These are phyloP conservation scores for Caenorhabditis remanei DNA, from an alignment of 1,140 invertebrate species.

Conservation along the genomic window DNA sequence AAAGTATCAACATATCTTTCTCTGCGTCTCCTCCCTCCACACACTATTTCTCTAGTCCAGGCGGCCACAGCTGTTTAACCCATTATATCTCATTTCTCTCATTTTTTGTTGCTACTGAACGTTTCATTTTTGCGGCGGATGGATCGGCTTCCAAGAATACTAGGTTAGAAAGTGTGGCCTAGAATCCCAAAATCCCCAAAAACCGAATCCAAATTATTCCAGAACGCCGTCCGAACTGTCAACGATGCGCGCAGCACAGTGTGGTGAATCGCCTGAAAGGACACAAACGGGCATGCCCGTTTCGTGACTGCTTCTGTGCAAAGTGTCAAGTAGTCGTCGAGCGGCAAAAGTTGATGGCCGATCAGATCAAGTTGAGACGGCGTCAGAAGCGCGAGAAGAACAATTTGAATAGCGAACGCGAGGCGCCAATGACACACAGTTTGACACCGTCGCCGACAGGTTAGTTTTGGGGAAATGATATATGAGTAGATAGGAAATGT, in stretches of 20 bases:
- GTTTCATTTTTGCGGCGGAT: too few relatives aligned
- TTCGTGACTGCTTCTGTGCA: slow-evolving; percentile 79
- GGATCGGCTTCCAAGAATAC: too few relatives aligned
- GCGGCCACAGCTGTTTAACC: slow-evolving; percentile 1
- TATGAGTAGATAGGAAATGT: slow-evolving; percentile 8
- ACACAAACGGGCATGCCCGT: slow-evolving; percentile 80
- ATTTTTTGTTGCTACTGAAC: too few relatives aligned
- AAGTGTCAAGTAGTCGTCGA: slow-evolving; percentile 75
- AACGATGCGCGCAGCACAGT: slow-evolving; percentile 80
- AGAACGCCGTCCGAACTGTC: slow-evolving; percentile 80
- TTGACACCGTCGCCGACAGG: slow-evolving; percentile 15
- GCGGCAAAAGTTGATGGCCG: slow-evolving; percentile 71
- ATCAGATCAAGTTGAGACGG: slow-evolving; percentile 71
- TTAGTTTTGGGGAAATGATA: not conserved
- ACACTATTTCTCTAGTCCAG: not conserved
- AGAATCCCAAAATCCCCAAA: too few relatives aligned
- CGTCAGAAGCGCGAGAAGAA: slow-evolving; percentile 70
- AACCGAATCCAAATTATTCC: slow-evolving; percentile 24
- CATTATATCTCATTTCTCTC: not conserved
- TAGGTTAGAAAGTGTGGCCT: too few relatives aligned
- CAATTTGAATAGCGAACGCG: slow-evolving; percentile 11
- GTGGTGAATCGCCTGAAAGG: slow-evolving; percentile 80
- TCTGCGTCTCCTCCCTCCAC: not conserved
- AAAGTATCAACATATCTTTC: slow-evolving; percentile 9
- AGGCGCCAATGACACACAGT: slow-evolving; percentile 11